phyloP scores from a whole-genome alignment of 2,888 invertebrate species.

The Eubasilissa splendida region DNA sequence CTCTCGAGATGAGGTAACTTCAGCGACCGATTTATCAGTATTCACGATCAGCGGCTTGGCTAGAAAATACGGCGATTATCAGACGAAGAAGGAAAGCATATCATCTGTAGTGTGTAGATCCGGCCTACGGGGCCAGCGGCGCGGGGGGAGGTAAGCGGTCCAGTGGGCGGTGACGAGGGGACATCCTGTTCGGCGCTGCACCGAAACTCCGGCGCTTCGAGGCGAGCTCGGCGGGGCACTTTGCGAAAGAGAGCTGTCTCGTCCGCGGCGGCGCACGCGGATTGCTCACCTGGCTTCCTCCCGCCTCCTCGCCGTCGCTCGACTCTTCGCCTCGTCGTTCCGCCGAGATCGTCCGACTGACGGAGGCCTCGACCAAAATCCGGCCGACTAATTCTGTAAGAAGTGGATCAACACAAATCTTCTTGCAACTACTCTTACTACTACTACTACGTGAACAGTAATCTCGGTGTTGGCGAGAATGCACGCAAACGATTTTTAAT shows the following conservation, averaged over 20 bases:
- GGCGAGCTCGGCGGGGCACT: background rate
- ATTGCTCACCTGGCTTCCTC: background rate
- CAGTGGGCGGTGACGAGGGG: slow-evolving; percentile 33
- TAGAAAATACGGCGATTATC: slow-evolving; percentile 20
- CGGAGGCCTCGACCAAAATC: slow-evolving; percentile 12
- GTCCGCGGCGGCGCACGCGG: background rate
- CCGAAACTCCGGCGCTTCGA: background rate
- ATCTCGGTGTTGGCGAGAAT: background rate
- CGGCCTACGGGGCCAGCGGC: background rate
- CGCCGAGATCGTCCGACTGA: background rate
- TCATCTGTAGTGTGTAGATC: slow-evolving; percentile 22
- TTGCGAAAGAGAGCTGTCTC: background rate
- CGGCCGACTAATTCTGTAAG: slow-evolving; percentile 16
- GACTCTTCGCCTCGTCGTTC: background rate
- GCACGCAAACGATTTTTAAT: no score
- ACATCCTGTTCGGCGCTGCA: slow-evolving; percentile 38
- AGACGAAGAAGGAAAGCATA: slow-evolving; percentile 35
- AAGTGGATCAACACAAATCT: slow-evolving; percentile 1
- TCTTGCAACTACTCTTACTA: background rate
- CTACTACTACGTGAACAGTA: background rate
- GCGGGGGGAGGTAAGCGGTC: slow-evolving; percentile 31
- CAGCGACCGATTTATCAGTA: no score
- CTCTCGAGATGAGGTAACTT: no score
- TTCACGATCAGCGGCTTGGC: no score
- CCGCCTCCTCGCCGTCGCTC: background rate